These are phyloP conservation scores for Tapirus indicus DNA, from an alignment of 2,797 vertebrate species.

Conservation along the genomic window DNA sequence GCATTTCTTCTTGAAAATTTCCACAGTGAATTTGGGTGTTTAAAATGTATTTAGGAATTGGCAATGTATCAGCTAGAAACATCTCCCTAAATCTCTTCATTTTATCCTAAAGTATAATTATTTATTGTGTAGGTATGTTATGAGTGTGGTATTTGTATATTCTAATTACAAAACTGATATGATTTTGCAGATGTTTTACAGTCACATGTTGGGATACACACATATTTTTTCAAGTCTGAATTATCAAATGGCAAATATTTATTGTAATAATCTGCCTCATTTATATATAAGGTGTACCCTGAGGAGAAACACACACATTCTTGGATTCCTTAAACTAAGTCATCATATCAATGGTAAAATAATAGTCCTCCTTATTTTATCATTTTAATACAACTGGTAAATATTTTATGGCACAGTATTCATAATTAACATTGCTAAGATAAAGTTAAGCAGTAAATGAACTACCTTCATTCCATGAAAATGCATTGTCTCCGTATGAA, in stretches of 20 bases:
- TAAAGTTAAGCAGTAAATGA: background rate
- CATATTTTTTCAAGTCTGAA: constrained; percentile 15
- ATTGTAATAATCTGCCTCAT: background rate
- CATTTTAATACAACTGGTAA: background rate
- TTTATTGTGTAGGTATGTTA: background rate
- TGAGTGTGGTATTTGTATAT: background rate
- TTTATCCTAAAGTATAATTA: background rate
- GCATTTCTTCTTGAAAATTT: constrained; percentile 39
- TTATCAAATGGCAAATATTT: constrained; percentile 18
- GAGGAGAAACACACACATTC: background rate
- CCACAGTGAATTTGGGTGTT: constrained; percentile 30
- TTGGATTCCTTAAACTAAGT: background rate
- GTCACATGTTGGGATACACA: background rate
- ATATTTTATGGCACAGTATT: background rate
- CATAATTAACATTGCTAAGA: constrained; percentile 5
- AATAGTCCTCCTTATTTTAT: background rate
- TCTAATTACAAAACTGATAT: background rate
- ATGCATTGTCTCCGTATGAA: background rate
- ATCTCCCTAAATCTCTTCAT: background rate
- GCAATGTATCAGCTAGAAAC: background rate
- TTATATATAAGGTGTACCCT: background rate
- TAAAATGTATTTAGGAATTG: constrained; percentile 35
- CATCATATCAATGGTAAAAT: background rate
- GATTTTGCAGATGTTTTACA: constrained; percentile 18
- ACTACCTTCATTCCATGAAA: constrained; percentile 16